Evolutionary conservation across 2,888 invertebrate genomes (phyloP), one percentile per base, ranked within the genome.

Genomic region (Drosophila quinaria): DNA sequence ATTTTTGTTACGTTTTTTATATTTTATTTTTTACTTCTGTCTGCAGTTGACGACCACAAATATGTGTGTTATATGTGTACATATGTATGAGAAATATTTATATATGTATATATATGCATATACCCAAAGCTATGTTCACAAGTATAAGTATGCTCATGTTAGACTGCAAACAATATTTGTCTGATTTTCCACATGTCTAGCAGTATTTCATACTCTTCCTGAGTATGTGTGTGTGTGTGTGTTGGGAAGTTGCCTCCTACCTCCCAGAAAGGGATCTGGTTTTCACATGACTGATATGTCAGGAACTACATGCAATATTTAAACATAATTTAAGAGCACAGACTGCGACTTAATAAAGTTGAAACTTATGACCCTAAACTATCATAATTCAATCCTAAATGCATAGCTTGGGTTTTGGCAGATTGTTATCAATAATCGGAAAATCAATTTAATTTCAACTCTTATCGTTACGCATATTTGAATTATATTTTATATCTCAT

Each of bases 171-270:
- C n/a, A 60, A 42, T 78, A 61, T 59, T 61, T 64, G 74, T 85
- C 73, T 75, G 82, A 87, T 82, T 74, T 77, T 85, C 64, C 77
- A 77, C 74, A 69, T 77, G 86, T 84, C 86, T 82, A 60, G 62
- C 70, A 64, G 55, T 70, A 69, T 66, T 73, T 67, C 76, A 79
- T 69, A 70, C 70, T 54, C 68, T 63, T 81, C 59, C 54, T 61
- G 50, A 74, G 66, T 47, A n/a, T 22, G 54, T 37, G 29, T 39
- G 56, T 66, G 51, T 71, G 51, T 76, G 54, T 58, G 29, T 19
- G 42, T 35, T 69, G 42, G 41, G 19, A 31, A 56, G 41, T 22
- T 55, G 67, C 61, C 65, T 67, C 50, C 52, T 3, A 31, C 5
- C 19, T 13, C 19, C 54, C 31, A 55, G 10, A 13, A 10, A 15